These are phyloP conservation scores for Machaerirhynchus nigripectus DNA, from an alignment of 2,113 vertebrate genomes.

Conservation along the genomic window DNA sequence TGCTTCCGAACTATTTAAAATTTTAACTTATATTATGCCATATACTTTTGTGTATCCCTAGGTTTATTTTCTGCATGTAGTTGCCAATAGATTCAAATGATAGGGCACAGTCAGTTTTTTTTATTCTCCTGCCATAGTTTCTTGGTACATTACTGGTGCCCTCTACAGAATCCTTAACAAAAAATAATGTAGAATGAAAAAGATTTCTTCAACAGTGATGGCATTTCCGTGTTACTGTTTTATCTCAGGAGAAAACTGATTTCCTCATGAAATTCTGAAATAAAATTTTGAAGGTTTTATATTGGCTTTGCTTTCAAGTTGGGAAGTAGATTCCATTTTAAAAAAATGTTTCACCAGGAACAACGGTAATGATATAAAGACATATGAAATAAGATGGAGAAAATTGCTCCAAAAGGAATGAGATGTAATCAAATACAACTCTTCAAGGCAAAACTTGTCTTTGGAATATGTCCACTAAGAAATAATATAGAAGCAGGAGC, in stretches of 20 bases:
- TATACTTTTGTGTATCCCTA: not conserved
- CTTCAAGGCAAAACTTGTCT: not conserved
- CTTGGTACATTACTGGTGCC: not conserved
- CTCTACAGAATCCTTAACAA: slow-evolving; percentile 8
- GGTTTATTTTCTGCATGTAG: not conserved
- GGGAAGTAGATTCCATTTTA: not conserved
- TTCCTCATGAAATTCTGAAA: not conserved
- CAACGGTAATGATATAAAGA: not conserved
- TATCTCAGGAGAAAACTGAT: not conserved
- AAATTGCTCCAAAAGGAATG: not conserved
- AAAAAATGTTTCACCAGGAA: not conserved
- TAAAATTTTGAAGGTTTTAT: not conserved
- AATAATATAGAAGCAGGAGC: not conserved
- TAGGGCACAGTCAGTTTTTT: not conserved
- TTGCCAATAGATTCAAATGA: not conserved
- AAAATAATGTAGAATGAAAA: not conserved
- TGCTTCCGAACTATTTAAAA: not conserved
- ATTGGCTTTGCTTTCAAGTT: not conserved
- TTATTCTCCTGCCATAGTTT: not conserved
- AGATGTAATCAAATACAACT: not conserved
- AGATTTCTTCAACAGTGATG: not conserved
- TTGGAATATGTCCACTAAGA: not conserved
- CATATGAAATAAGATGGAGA: not conserved
- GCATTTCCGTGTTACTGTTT: not conserved
- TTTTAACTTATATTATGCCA: not conserved